Evolutionary conservation across 2,113 vertebrate genomes (phyloP).

Genomic region (Epinephelus lanceolatus): DNA sequence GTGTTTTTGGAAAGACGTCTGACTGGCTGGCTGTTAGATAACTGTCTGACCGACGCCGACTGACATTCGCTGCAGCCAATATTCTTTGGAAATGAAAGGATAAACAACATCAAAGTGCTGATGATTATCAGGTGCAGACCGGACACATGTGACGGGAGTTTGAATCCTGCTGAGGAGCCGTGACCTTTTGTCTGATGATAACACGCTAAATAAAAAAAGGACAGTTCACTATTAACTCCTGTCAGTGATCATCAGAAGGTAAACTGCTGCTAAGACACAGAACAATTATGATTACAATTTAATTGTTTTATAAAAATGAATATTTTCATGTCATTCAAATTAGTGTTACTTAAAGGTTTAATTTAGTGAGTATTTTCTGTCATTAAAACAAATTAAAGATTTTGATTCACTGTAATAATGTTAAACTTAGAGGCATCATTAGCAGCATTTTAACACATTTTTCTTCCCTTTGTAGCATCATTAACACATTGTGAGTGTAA

Average conservation of each 20-base stretch:
- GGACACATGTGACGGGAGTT: conserved; percentile 10
- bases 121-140: conserved; percentile 23
- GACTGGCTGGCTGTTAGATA: conserved; percentile 28
- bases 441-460: background rate
- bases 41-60: background rate
- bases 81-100: conserved; percentile 32
- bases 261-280: background rate
- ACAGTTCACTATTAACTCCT: background rate
- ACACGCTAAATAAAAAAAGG: background rate
- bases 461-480: background rate
- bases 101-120: conserved; percentile 48
- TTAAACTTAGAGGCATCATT: background rate
- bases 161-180: conserved; percentile 28
- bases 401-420: background rate
- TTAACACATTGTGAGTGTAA: background rate
- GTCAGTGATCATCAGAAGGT: background rate
- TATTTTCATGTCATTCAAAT: background rate
- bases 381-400: background rate
- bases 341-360: background rate
- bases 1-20: conserved; percentile 13
- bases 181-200: conserved; percentile 14
- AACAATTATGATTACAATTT: background rate
- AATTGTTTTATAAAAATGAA: background rate
- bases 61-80: background rate
- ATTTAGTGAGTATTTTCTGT: background rate